Evolutionary conservation across 1,140 invertebrate species (phyloP).

Genomic region (Zophobas morio): DNA sequence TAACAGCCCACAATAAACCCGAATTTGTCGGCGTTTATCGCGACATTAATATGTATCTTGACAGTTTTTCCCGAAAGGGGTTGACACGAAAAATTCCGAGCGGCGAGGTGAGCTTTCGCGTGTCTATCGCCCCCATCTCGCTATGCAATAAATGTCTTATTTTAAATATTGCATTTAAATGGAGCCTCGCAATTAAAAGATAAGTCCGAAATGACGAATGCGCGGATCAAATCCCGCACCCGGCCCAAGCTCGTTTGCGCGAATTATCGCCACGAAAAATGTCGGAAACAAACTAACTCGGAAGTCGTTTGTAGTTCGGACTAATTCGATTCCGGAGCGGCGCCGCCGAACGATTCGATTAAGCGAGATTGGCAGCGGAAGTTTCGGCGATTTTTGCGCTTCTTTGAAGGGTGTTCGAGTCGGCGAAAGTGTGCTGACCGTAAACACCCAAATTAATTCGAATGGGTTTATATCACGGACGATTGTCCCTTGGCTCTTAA

Average conservation of each 20-base stretch:
- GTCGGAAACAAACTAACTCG: too few species aligned
- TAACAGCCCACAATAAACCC: slow-evolving; percentile 4
- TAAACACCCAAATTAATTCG: slow-evolving; percentile 10
- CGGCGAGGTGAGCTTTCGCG: slow-evolving; percentile 3
- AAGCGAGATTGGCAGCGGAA: neutral
- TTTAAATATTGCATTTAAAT: slow-evolving; percentile 28
- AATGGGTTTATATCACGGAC: neutral
- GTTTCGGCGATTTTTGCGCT: neutral
- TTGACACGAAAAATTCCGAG: slow-evolving; percentile 1
- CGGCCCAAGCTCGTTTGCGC: too few species aligned
- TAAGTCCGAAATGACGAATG: slow-evolving; percentile 7
- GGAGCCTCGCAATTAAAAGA: slow-evolving; percentile 19
- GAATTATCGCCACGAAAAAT: too few species aligned
- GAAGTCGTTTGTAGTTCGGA: too few species aligned
- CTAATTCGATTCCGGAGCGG: too few species aligned
- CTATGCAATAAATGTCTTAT: slow-evolving; percentile 35
- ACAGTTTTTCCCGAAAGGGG: slow-evolving; percentile 1
- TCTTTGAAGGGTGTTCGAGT: too few species aligned
- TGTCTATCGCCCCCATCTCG: slow-evolving; percentile 6
- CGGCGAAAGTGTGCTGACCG: neutral
- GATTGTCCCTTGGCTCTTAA: neutral
- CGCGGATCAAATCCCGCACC: too few species aligned
- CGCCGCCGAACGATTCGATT: neutral
- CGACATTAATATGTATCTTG: slow-evolving; percentile 34
- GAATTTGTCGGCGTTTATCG: slow-evolving; percentile 25